These are phyloP conservation scores for Chloroceryle inda DNA, from an alignment of 2,797 vertebrate species.

Conservation along the genomic window DNA sequence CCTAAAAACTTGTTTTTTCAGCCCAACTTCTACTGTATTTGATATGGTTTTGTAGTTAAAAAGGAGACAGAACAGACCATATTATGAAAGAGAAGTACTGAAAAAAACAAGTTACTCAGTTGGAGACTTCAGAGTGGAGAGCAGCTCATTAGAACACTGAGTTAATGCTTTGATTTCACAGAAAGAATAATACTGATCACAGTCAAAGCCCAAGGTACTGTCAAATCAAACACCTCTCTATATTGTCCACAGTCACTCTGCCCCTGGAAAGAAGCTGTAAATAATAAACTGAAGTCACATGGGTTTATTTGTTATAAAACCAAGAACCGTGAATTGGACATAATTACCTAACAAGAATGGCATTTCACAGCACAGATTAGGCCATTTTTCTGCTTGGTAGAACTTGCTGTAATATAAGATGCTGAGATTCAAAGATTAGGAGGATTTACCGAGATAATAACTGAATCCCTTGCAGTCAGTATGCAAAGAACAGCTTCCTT, in stretches of 20 bases:
- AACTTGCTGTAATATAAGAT: constrained; percentile 17
- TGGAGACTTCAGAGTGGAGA: neutral
- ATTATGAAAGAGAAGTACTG: neutral
- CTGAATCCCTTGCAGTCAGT: neutral
- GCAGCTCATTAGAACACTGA: neutral
- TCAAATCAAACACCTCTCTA: constrained; percentile 6
- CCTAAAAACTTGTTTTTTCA: neutral
- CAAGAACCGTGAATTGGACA: constrained; percentile 3
- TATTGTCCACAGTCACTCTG: neutral
- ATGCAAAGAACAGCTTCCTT: neutral
- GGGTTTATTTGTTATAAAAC: constrained; percentile 53
- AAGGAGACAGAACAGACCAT: neutral
- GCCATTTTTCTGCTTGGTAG: neutral
- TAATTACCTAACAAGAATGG: constrained; percentile 48
- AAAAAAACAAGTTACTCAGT: neutral
- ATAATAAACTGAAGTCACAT: constrained; percentile 16
- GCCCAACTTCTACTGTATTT: neutral
- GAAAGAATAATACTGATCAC: neutral
- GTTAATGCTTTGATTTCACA: neutral
- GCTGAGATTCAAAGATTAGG: constrained; percentile 39
- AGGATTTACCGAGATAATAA: neutral
- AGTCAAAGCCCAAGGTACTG: neutral
- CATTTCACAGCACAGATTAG: constrained; percentile 37
- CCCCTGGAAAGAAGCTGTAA: constrained; percentile 53
- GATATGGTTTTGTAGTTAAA: neutral